Percentiles rank a stretch among this genome's conserved stretches.
phyloP scores from a whole-genome alignment of 2,888 invertebrate species.

The Gymnocheta viridis region DNA sequence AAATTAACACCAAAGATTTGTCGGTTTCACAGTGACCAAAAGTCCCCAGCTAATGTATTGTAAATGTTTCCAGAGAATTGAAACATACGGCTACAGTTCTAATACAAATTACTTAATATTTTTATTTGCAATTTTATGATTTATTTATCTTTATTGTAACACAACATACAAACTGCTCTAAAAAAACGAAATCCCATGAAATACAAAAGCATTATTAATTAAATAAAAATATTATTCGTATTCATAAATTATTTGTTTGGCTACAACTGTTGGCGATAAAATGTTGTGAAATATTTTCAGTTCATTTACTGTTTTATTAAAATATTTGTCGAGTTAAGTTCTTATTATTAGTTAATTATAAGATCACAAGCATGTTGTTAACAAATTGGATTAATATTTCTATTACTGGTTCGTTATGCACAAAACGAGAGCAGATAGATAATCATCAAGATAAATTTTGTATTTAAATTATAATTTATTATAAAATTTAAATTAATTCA shows the following conservation, averaged over 20 bases:
- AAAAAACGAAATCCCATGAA: slow-evolving; percentile 7
- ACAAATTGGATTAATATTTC: slow-evolving; percentile 56
- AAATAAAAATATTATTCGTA: slow-evolving; percentile 4
- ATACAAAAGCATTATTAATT: slow-evolving; percentile 40
- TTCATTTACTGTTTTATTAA: not conserved
- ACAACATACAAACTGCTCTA: not conserved
- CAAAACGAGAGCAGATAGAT: slow-evolving; percentile 4
- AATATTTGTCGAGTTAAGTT: slow-evolving; percentile 9
- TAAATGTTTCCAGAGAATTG: no score
- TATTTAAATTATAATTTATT: slow-evolving; percentile 58
- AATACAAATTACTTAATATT: not conserved
- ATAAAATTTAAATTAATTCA: slow-evolving; percentile 52
- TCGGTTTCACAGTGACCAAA: no score
- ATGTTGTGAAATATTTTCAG: slow-evolving; percentile 36
- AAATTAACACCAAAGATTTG: no score
- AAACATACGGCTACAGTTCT: no score
- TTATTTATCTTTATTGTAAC: slow-evolving; percentile 1
- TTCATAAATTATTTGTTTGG: slow-evolving; percentile 18
- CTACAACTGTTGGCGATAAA: slow-evolving; percentile 54
- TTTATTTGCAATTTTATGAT: not conserved
- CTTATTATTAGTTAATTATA: slow-evolving; percentile 40
- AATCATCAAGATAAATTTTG: slow-evolving; percentile 49
- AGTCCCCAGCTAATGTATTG: no score
- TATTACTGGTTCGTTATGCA: slow-evolving; percentile 1
- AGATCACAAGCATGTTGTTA: slow-evolving; percentile 57